phyloP scores from a whole-genome alignment of 2,797 vertebrate genomes.

The Rhinatrema bivittatum region DNA sequence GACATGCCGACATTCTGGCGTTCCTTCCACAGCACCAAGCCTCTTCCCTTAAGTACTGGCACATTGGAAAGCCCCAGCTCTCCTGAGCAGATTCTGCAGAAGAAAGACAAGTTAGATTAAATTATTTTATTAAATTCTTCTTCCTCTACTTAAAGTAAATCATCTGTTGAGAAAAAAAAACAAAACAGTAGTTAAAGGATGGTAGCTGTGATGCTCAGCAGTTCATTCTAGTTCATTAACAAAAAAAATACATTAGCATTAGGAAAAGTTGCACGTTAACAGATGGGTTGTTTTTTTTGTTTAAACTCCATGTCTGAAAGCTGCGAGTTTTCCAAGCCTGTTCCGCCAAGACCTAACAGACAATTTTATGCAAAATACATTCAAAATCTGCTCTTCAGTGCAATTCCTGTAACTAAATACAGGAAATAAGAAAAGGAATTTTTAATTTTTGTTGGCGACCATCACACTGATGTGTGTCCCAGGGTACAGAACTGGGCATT shows the following conservation, averaged over 20 bases:
- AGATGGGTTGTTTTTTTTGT: conserved; percentile 20
- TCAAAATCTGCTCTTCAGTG: conserved; percentile 7
- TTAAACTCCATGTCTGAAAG: conserved; percentile 22
- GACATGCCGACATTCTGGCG: conserved; percentile 69
- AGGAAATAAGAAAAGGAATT: not conserved
- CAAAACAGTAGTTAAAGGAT: conserved; percentile 25
- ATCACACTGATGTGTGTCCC: not conserved
- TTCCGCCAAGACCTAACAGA: conserved; percentile 24
- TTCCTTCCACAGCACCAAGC: conserved; percentile 63
- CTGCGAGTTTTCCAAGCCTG: conserved; percentile 26
- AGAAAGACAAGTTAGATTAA: conserved; percentile 1
- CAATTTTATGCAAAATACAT: conserved; percentile 18
- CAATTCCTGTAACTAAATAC: conserved; percentile 4
- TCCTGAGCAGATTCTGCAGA: conserved; percentile 37
- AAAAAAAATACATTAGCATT: conserved; percentile 17
- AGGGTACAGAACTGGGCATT: not conserved
- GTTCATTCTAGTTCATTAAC: conserved; percentile 13
- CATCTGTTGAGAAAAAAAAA: conserved; percentile 15
- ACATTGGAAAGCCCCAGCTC: conserved; percentile 67
- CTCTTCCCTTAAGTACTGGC: conserved; percentile 54
- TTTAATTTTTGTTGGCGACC: not conserved
- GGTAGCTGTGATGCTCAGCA: conserved; percentile 18
- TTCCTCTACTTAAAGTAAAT: conserved; percentile 20
- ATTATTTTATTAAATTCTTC: conserved; percentile 19
- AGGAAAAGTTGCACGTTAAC: conserved; percentile 10